Conservation (phyloP, 2,888 invertebrate species). For the Cheilosia vulpina region DNA sequence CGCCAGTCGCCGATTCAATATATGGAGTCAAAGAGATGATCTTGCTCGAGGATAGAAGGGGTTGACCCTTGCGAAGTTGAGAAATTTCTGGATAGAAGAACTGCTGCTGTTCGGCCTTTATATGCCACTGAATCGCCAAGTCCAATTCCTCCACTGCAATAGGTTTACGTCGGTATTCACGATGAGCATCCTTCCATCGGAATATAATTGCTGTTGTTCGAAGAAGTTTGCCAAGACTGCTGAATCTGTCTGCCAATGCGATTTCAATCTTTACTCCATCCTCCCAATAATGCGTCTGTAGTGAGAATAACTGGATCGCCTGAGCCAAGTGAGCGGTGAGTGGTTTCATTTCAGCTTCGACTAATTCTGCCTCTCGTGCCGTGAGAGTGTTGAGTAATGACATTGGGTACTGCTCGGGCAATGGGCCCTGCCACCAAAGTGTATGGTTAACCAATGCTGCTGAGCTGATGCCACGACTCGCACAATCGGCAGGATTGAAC, state of each 20-base stretch:
- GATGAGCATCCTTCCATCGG: conserved; percentile 2
- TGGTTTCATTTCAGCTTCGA: too few relatives aligned
- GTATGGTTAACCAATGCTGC: background rate
- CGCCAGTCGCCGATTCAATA: background rate
- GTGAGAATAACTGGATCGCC: background rate
- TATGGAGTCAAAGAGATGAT: background rate
- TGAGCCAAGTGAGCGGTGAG: conserved; percentile 2
- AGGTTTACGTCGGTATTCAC: background rate
- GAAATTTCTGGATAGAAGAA: background rate
- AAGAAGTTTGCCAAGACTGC: conserved; percentile 6
- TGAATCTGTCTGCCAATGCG: conserved; percentile 4
- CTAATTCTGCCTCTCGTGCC: conserved; percentile 11
- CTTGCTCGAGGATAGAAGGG: background rate
- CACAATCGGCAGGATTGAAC: conserved; percentile 14
- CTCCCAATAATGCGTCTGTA: conserved; percentile 2
- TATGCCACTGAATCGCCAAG: background rate
- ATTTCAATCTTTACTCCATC: background rate
- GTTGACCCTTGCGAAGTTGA: background rate
- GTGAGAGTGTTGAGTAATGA: background rate
- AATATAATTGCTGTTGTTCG: conserved; percentile 7
- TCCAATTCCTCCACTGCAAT: background rate
- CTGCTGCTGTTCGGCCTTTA: background rate
- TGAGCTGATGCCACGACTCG: conserved; percentile 1
- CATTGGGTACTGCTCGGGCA: conserved; percentile 7
- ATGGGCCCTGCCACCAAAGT: conserved; percentile 24